Conservation (phyloP, 2,113 vertebrate species). For the Ginglymostoma cirratum region DNA sequence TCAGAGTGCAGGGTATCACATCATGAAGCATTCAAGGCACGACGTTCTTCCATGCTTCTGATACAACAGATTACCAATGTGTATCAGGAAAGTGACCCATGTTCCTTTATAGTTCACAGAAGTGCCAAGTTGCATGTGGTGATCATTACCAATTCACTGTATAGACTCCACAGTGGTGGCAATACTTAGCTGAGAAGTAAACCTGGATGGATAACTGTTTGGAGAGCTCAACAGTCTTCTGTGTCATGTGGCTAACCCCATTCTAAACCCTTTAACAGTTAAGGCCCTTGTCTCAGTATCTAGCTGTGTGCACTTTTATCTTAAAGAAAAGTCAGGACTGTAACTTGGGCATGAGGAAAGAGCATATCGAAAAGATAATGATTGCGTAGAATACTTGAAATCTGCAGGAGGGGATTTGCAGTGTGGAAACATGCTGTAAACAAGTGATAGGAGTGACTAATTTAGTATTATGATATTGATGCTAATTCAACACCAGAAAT, state of each 20-base stretch:
- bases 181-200: neutral
- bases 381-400: neutral
- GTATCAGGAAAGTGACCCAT: neutral
- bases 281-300: neutral
- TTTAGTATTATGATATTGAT: neutral
- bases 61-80: neutral
- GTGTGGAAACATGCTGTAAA: too few relatives aligned
- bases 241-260: neutral
- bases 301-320: neutral
- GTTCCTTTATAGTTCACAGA: neutral
- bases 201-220: too few relatives aligned
- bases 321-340: neutral
- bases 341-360: neutral
- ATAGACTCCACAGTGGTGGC: neutral
- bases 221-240: neutral
- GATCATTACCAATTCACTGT: neutral
- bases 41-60: neutral
- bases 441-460: neutral
- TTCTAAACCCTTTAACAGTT: neutral
- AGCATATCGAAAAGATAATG: neutral
- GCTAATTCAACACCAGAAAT: neutral
- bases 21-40: neutral
- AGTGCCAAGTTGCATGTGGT: neutral
- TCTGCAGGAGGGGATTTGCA: neutral
- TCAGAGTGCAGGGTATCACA: neutral